Conservation (phyloP, 2,113 vertebrate species). For the Tonatia bakeri region DNA sequence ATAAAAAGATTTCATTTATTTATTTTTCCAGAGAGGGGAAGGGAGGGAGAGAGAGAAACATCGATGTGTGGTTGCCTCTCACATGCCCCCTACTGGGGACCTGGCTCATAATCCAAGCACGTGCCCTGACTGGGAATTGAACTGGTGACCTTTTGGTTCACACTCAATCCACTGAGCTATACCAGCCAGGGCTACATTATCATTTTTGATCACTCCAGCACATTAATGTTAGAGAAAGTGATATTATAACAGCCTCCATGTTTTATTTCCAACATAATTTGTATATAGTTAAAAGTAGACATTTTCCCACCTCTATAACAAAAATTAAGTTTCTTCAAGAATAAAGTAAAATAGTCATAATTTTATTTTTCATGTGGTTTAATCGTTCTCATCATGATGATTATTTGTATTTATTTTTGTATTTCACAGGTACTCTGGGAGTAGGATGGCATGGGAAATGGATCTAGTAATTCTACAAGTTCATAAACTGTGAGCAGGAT, state of each 20-base stretch:
- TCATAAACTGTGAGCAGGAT: background rate
- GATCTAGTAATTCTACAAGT: background rate
- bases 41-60: too few species aligned
- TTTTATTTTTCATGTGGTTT: conserved; percentile 29
- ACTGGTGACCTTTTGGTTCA: too few species aligned
- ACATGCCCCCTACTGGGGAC: too few species aligned
- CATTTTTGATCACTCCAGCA: background rate
- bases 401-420: background rate
- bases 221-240: conserved; percentile 7
- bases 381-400: background rate
- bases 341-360: background rate
- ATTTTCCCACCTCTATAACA: background rate
- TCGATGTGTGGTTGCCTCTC: too few species aligned
- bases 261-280: conserved; percentile 20
- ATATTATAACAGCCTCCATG: background rate
- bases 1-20: too few species aligned
- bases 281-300: background rate
- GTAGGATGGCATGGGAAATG: background rate
- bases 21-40: too few species aligned
- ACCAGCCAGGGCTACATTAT: background rate
- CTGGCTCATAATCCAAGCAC: too few species aligned
- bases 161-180: too few species aligned
- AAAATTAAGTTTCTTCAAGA: background rate
- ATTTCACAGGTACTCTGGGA: background rate
- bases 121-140: too few species aligned